Conservation (phyloP, 2,797 vertebrate species). For the Pampus argenteus region DNA sequence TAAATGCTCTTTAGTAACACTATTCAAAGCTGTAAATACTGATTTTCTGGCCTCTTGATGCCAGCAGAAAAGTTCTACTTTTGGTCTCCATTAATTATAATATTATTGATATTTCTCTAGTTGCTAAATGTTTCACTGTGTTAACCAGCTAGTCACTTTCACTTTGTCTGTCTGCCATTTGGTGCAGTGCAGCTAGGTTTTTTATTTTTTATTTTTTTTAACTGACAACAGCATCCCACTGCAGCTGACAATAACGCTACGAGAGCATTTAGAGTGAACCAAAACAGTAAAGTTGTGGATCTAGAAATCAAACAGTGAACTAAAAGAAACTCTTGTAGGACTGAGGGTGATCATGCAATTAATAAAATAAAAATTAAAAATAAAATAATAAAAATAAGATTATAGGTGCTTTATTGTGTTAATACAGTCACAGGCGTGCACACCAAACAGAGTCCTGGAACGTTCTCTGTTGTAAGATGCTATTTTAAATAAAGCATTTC, state of each 20-base stretch:
- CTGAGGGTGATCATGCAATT: neutral
- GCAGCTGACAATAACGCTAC: neutral
- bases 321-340: too few relatives aligned
- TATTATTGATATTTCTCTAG: neutral
- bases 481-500: conserved; percentile 6
- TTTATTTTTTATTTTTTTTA: too few relatives aligned
- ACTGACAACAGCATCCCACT: neutral
- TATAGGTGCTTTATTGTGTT: neutral
- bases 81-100: neutral
- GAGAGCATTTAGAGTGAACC: neutral
- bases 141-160: neutral
- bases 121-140: neutral
- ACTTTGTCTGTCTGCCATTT: neutral
- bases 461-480: neutral
- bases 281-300: neutral
- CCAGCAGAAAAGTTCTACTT: neutral
- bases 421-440: neutral
- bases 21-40: neutral
- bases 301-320: neutral
- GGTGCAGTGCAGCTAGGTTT: neutral
- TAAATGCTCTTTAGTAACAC: neutral
- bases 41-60: neutral
- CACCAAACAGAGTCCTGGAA: neutral
- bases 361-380: neutral
- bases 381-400: neutral